Percentiles rank a stretch among this genome's conserved stretches.
Evolutionary conservation across 2,113 vertebrate species (phyloP).

Genomic region (Gymnobelideus leadbeateri): DNA sequence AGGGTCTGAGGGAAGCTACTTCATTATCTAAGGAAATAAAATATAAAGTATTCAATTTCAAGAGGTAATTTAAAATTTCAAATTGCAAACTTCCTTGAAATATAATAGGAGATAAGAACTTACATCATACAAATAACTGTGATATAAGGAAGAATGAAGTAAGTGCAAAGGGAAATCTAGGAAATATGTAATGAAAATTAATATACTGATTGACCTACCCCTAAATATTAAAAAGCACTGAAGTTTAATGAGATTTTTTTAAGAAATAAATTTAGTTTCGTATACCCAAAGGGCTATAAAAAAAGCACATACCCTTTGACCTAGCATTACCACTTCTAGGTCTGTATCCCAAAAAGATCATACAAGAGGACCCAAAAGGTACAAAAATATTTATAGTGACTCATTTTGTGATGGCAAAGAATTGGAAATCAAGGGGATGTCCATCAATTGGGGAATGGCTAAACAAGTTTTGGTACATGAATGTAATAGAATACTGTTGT

Average conservation of each 20-base stretch:
- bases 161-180: neutral
- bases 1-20: neutral
- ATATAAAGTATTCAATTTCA: neutral
- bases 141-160: neutral
- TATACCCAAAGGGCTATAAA: no score
- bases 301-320: no score
- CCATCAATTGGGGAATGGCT: no score
- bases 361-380: no score
- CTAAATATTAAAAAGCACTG: neutral
- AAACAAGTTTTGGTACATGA: no score
- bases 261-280: neutral
- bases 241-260: neutral
- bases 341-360: no score
- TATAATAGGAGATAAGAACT: neutral
- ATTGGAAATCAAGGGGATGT: no score
- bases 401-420: no score
- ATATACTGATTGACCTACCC: neutral
- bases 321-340: no score
- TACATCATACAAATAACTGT: neutral
- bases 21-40: neutral
- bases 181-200: neutral
- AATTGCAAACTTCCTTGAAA: neutral
- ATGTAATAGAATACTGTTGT: no score
- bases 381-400: no score
- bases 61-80: no score